Evolutionary conservation across 35 echinoderm and acorn worm species (phyloP).

Genomic region (Ptychodera flava): DNA sequence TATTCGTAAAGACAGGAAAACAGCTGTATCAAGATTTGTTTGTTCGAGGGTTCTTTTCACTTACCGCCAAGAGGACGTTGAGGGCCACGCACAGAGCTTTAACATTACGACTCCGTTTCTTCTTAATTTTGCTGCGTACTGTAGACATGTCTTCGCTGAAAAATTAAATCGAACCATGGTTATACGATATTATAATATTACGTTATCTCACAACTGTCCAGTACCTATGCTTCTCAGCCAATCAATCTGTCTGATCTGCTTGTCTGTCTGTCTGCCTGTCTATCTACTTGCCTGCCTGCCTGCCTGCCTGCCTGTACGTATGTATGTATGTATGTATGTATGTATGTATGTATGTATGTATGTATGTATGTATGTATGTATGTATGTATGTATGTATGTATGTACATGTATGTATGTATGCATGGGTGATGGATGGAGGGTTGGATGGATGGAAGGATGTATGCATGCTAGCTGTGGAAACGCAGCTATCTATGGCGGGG

Average conservation of each 20-base stretch:
- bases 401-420: conserved; percentile 34
- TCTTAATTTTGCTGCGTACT: neutral
- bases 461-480: too few species aligned
- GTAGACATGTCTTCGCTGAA: neutral
- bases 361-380: conserved; percentile 40
- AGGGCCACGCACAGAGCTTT: neutral
- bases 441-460: too few species aligned
- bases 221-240: neutral
- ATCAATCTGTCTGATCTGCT: neutral
- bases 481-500: too few species aligned
- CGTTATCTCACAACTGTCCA: neutral
- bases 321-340: conserved; percentile 47
- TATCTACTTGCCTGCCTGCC: neutral
- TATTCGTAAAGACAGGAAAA: neutral
- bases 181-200: neutral
- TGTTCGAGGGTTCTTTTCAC: neutral
- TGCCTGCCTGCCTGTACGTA: conserved; percentile 12
- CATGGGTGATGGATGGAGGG: too few species aligned
- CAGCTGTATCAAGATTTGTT: too few species aligned
- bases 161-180: neutral
- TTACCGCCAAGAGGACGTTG: neutral
- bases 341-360: conserved; percentile 34
- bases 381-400: conserved; percentile 49
- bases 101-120: neutral
- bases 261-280: neutral